Evolutionary conservation across 2,113 vertebrate genomes (phyloP), one percentile per base, ranked within the genome.

Genomic region (Diglossa brunneiventris): DNA sequence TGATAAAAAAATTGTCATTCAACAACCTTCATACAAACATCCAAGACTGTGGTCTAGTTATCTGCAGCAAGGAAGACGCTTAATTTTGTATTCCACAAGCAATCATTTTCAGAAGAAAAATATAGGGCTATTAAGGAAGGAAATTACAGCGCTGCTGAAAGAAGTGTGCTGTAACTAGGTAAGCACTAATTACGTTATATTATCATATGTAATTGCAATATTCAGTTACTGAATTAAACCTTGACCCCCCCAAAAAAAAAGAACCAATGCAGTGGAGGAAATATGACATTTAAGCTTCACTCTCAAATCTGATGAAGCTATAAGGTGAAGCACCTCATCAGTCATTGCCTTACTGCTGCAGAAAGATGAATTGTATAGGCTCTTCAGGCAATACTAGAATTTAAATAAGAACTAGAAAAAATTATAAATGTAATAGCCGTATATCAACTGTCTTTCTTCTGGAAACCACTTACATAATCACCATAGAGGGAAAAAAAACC

Each of bases 111-210:
- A 55, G 31, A 83, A 79, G 59, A 83, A 77, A 93, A 89, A 92
- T 23, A 73, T 1, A 62, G 24, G 73, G 59, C 18, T 85, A 41
- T 66, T 92, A 80, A 50, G 30, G 42, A 46, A 92, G 27, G 39
- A 93, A 93, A 86, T 77, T 53, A 86, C n/a, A 83, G 59, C 28
- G 50, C 37, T 78, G 81, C 62, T 89, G 67, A 58, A 92, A 96
- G 41, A 89, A 79, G 26, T 22, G 52, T 64, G 73, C 56, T 82
- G 17, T 49, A 78, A 86, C 64, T 64, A 75, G 58, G 74, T 91
- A 76, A 73, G 70, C 44, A 73, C 53, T 84, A 66, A 82, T 81
- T 68, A 78, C 7, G 4, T 41, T 82, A 52, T 7, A 61, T 83
- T 67, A 76, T 62, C 46, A n/a, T 56, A 83, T 11, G 26, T 37